phyloP scores from a whole-genome alignment of 2,888 invertebrate genomes.

The Linyphia triangularis region DNA sequence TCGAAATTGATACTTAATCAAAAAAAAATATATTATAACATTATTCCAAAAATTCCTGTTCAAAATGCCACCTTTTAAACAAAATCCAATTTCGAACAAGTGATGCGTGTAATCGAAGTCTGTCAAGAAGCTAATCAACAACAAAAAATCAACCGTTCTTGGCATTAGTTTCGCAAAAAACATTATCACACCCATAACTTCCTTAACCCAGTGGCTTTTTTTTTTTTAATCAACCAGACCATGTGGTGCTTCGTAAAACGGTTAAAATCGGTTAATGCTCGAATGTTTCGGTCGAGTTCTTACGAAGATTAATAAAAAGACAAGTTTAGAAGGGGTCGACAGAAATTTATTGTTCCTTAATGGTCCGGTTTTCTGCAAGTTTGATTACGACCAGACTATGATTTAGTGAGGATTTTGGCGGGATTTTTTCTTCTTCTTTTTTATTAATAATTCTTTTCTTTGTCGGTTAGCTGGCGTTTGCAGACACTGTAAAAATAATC shows the following conservation, averaged over 20 bases:
- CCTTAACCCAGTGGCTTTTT: neutral
- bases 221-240: neutral
- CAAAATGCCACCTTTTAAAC: neutral
- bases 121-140: no score
- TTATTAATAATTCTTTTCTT: neutral
- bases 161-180: no score
- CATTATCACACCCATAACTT: neutral
- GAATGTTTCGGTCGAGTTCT: neutral
- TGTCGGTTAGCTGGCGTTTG: neutral
- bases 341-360: neutral
- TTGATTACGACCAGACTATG: neutral
- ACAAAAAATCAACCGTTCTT: no score
- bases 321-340: neutral
- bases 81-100: neutral
- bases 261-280: neutral
- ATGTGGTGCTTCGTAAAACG: neutral
- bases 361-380: neutral
- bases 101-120: neutral
- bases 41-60: neutral
- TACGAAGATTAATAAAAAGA: neutral
- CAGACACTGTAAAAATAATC: neutral
- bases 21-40: no score
- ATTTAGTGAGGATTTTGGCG: neutral
- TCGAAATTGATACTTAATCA: no score
- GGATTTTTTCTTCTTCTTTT: neutral